Evolutionary conservation across 1,140 invertebrate genomes (phyloP), one percentile per base, ranked within the genome.

Genomic region (Lordiphosa clarofinis): DNA sequence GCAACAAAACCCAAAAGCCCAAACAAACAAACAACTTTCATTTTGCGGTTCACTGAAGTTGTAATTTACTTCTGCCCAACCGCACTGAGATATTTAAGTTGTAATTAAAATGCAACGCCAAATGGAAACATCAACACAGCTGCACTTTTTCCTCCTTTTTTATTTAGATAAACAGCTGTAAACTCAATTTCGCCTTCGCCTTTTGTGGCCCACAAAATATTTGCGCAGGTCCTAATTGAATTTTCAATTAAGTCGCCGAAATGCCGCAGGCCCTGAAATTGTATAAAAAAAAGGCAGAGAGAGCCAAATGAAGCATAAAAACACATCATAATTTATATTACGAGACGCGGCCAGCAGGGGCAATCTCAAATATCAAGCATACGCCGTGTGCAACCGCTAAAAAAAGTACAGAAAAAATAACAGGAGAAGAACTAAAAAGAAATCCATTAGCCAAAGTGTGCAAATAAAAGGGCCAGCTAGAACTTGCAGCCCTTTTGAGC

Each of bases 141-240:
- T 81, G 72, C 76, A 82, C 37, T 69, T 49, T 39, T 52, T 36
- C 15, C 8, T n/a, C 31, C 6, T 60, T 48, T 31, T 66, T 82
- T 84, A 78, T 82, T 84, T 82, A 82, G 78, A 82, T 21, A 21
- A 21, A 21, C 21, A 21, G 21, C 21, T 21, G 21, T 76, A 84
- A 82, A 81, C 76, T 82, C 72, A 81, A 82, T 82, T 79, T 79
- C 66, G 58, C 74, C 68, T 52, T 61, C 56, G 67, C 58, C 67
- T 60, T 52, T 40, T 52, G 55, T 65, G 48, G 50, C 58, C 64
- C 42, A 84, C 73, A 84, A 78, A 84, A 84, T 84, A 84, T 84
- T 84, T 84, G 82, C 73, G 66, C 78, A 84, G 78, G 73, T 84
- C 21, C 21, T 84, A 84, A 84, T 84, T 84, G 78, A 84, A 84